phyloP scores from a whole-genome alignment of 2,113 vertebrate genomes.

The Malurus alboscapulatus region DNA sequence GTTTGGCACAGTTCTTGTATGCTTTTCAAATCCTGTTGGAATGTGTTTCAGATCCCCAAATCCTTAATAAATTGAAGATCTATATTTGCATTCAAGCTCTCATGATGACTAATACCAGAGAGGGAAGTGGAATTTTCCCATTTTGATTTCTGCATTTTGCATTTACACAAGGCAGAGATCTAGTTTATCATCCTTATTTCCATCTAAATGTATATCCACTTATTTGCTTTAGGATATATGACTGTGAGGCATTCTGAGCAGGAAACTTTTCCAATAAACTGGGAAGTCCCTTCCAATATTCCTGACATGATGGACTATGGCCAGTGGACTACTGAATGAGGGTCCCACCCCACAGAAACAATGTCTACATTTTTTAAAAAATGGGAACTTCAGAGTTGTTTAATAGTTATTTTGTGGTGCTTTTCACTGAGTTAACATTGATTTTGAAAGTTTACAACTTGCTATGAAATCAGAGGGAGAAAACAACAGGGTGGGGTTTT shows the following conservation, averaged over 20 bases:
- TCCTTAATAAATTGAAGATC: conserved; percentile 62
- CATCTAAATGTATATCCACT: background rate
- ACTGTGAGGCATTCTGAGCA: background rate
- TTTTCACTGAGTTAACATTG: background rate
- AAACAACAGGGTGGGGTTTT: background rate
- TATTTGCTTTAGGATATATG: background rate
- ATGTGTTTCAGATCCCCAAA: conserved; percentile 52
- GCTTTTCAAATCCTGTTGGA: conserved; percentile 53
- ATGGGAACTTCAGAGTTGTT: background rate
- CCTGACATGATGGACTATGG: background rate
- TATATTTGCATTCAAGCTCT: conserved; percentile 36
- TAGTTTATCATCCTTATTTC: background rate
- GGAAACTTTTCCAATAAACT: background rate
- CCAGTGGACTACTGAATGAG: background rate
- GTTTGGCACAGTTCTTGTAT: background rate
- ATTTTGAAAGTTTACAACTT: background rate
- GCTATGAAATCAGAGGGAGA: background rate
- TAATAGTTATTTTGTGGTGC: background rate
- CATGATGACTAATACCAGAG: conserved; percentile 32
- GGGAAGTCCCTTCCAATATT: background rate
- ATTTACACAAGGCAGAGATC: background rate
- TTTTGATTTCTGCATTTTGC: conserved; percentile 31
- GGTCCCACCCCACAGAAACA: background rate
- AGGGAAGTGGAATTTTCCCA: conserved; percentile 52
- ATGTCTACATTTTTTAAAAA: background rate